A percentile compares a stretch with the other conserved stretches of the same genome.
Evolutionary conservation across 2,888 invertebrate genomes (phyloP).

Genomic region (Rotaria macrura): DNA sequence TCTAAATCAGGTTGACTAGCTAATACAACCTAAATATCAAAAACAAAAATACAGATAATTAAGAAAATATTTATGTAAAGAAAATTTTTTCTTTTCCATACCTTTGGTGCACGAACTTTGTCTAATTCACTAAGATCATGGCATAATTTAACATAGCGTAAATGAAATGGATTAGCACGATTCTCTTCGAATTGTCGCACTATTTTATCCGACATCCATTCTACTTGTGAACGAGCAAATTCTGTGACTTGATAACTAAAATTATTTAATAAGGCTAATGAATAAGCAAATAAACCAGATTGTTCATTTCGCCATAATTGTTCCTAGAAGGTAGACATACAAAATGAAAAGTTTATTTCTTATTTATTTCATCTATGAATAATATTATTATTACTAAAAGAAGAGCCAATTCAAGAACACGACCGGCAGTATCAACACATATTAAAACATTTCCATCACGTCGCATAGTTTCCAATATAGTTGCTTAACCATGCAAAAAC

Average conservation of each 20-base stretch:
- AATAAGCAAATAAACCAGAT: slow-evolving; percentile 84
- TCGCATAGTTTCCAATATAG: slow-evolving; percentile 79
- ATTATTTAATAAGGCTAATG: slow-evolving; percentile 80
- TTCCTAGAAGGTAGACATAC: slow-evolving; percentile 51
- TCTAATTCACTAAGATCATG: slow-evolving; percentile 75
- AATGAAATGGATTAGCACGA: slow-evolving; percentile 74
- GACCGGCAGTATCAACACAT: slow-evolving; percentile 87
- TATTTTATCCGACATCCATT: slow-evolving; percentile 99
- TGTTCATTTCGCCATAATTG: slow-evolving; percentile 78
- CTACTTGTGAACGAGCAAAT: slow-evolving; percentile 94
- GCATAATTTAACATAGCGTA: slow-evolving; percentile 81
- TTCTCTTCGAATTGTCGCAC: slow-evolving; percentile 59
- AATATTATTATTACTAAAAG: slow-evolving; percentile 58
- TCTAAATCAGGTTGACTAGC: slow-evolving; percentile 90
- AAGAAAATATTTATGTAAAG: neutral
- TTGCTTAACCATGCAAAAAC: slow-evolving; percentile 57
- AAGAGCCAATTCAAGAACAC: slow-evolving; percentile 86
- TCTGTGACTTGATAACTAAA: slow-evolving; percentile 96
- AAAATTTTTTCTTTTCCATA: neutral
- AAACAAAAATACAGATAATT: no score
- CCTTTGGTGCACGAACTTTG: slow-evolving; percentile 51
- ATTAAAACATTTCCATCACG: slow-evolving; percentile 89
- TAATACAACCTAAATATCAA: slow-evolving; percentile 63
- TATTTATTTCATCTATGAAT: neutral
- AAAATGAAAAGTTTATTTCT: no score